Base-by-base conservation (phyloP, 2,797 vertebrate genomes). In the Tapera naevia region DNA sequence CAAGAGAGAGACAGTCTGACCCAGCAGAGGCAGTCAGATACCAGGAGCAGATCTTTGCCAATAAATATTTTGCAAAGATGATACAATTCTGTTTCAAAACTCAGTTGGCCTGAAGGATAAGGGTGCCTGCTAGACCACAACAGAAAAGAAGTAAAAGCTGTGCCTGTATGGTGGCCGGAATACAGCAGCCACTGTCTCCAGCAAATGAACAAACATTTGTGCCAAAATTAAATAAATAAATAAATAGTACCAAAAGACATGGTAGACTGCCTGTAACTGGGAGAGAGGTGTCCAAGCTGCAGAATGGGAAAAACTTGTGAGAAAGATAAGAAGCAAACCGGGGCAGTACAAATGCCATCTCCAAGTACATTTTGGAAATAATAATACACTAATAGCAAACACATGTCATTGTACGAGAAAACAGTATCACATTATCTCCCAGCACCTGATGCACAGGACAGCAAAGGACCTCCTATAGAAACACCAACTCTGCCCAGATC, bases 31-130 rank as follows among this genome's bases (percentile, higher is more conserved):
- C 30, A 64, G 27, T 37, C 62, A 89, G 51, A 45, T 35, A 41
- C 21, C 4, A 0, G 22, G 41, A 85, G n/a, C 17, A 73, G 46
- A 65, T 81, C 54, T 46, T 62, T 81, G 53, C 25, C 87, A 79
- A 7, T 14, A 72, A n/a, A 1, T 1, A 24, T 66, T 58, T 57
- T 0, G 0, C 43, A 58, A 57, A 64, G 25, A n/a, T 66, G 60
- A 61, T 10, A 48, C 37, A 33, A 58, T 67, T 28, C 23, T 16
- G 28, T 39, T 75, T 75, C 37, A 89, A 86, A 89, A 53, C 33
- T 33, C 3, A 0, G 32, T 32, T 53, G 3, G 11, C 28, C 37
- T 41, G 39, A 58, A 56, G 57, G 41, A 35, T 53, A 53, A 53
- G 6, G 50, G 7, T 0, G 1, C 15, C 78, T 50, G 50, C 57